Conservation (phyloP, 2,797 vertebrate genomes). For the Acomys russatus region DNA sequence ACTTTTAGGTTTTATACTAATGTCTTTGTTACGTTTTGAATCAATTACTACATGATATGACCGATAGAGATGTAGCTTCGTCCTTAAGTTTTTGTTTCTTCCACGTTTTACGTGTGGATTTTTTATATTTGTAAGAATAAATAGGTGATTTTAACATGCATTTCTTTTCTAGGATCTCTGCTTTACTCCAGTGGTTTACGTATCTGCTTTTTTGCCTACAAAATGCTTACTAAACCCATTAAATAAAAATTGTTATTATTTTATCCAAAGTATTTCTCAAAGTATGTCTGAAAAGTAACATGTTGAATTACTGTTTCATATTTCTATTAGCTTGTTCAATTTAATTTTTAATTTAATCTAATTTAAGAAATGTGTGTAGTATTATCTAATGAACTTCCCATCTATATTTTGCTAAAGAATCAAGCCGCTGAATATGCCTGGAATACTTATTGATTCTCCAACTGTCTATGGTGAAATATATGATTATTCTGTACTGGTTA, state of each 20-base stretch:
- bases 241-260: neutral
- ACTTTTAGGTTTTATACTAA: neutral
- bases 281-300: neutral
- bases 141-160: neutral
- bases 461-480: neutral
- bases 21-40: neutral
- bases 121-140: neutral
- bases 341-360: neutral
- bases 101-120: neutral
- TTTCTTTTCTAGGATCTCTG: neutral
- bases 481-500: neutral
- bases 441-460: neutral
- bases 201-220: neutral
- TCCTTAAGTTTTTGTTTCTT: neutral
- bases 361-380: neutral
- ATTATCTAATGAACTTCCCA: too few species aligned
- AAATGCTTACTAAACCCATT: too few species aligned
- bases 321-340: neutral
- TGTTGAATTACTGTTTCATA: neutral
- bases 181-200: neutral
- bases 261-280: neutral
- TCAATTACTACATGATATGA: neutral
- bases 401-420: neutral
- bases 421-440: neutral
- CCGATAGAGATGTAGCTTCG: neutral